phyloP scores from a whole-genome alignment of 2,888 invertebrate genomes.

The Pristionchus mayeri region DNA sequence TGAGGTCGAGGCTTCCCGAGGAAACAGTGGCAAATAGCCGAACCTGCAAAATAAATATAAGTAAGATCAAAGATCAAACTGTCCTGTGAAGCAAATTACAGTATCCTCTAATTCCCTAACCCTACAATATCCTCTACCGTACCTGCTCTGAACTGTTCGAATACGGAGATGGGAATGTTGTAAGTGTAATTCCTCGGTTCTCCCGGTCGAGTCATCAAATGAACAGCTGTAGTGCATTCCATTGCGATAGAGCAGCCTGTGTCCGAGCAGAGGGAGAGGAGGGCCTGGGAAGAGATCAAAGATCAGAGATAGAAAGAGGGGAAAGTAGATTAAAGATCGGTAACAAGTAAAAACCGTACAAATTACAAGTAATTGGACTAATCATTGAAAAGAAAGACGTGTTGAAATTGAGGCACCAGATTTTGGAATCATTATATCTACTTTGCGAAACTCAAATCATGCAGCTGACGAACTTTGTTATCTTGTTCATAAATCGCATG shows the following conservation, averaged over 20 bases:
- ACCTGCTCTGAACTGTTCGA: slow-evolving; percentile 10
- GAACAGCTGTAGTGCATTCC: slow-evolving; percentile 1
- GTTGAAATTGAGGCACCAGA: no score
- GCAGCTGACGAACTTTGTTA: no score
- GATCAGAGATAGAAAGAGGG: background rate
- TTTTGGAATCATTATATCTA: no score
- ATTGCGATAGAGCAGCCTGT: background rate
- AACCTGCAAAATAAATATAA: background rate
- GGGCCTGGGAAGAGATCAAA: background rate
- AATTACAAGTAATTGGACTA: no score
- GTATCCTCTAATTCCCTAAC: background rate
- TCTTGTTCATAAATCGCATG: no score
- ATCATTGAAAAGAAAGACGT: no score
- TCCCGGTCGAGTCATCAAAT: background rate
- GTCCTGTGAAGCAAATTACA: background rate
- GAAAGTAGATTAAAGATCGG: no score
- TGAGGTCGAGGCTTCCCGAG: slow-evolving; percentile 1
- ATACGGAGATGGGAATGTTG: background rate
- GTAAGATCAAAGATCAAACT: background rate
- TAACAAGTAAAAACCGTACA: no score
- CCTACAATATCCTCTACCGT: background rate
- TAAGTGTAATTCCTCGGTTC: slow-evolving; percentile 36
- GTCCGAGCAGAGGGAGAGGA: background rate
- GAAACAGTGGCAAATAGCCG: background rate
- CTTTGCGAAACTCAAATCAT: no score